Evolutionary conservation across 2,888 invertebrate genomes (phyloP).

Genomic region (Leptinotarsa peninsularis): DNA sequence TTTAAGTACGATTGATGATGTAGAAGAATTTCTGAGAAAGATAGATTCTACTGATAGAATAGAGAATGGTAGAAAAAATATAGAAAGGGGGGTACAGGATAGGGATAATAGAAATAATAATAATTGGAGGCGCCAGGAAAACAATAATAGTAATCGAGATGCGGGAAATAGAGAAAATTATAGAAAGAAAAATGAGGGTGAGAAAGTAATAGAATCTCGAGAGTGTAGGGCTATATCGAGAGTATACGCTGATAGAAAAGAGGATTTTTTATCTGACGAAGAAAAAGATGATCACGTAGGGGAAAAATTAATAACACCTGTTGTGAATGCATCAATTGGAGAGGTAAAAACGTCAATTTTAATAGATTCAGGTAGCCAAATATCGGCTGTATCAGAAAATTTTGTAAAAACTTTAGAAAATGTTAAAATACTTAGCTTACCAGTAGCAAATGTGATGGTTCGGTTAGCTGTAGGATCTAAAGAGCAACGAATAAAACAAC

Average conservation of each 20-base stretch:
- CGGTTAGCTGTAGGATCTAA: neutral
- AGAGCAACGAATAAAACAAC: neutral
- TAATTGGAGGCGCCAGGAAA: neutral
- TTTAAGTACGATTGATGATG: slow-evolving; percentile 10
- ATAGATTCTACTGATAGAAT: slow-evolving; percentile 6
- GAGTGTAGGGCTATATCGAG: neutral
- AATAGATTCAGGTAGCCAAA: slow-evolving; percentile 16
- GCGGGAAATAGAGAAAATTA: neutral
- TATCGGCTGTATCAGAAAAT: slow-evolving; percentile 15
- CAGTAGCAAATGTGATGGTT: slow-evolving; percentile 12
- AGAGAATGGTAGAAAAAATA: neutral
- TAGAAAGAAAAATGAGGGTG: neutral
- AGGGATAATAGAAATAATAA: neutral
- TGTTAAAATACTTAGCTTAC: slow-evolving; percentile 1
- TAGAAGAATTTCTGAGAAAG: slow-evolving; percentile 23
- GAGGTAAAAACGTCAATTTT: neutral
- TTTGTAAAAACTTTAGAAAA: neutral
- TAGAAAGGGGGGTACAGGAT: neutral
- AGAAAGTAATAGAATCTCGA: neutral
- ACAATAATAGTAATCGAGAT: neutral
- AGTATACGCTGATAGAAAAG: neutral
- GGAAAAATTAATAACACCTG: neutral
- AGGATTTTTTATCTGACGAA: neutral
- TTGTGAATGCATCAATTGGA: slow-evolving; percentile 2
- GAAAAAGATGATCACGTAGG: neutral